Base-by-base conservation (phyloP, 2,888 invertebrate genomes). In the Siphonodentalium dalli region DNA sequence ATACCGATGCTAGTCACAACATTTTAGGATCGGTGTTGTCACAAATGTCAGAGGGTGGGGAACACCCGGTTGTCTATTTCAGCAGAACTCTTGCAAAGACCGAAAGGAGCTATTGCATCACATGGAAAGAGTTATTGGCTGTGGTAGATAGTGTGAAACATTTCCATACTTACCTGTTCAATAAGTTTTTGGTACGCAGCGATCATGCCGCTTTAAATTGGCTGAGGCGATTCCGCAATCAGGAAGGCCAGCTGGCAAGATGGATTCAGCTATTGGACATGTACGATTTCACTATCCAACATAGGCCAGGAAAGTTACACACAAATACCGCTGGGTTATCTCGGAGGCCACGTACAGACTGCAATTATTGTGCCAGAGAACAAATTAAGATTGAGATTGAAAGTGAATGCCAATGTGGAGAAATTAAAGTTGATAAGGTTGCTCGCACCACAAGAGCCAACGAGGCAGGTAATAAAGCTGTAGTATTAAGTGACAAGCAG, bases 181-280 rank as follows among this genome's bases (percentile, higher is more conserved):
- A 15, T 8, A 20, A 29, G 9, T 42, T 42, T 29, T n/a, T n/a
- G n/a, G n/a, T n/a, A n/a, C n/a, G n/a, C n/a, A n/a, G n/a, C n/a
- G n/a, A n/a, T n/a, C n/a, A n/a, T n/a, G n/a, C n/a, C n/a, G n/a
- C n/a, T n/a, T n/a, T n/a, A n/a, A n/a, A n/a, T n/a, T n/a, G n/a
- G n/a, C n/a, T n/a, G n/a, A n/a, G n/a, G n/a, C n/a, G n/a, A n/a
- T n/a, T n/a, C n/a, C 28, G 28, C 26, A 41, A 41, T 4, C 7
- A n/a, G n/a, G 41, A 26, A 26, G 41, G 27, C 18, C 41, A 41
- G 15, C 7, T 41, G 18, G 41, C 41, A 15, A 23, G 41, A n/a
- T 41, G 41, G 41, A 15, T 41, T 3, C 29, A 42, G 20, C 8
- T 42, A 13, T 29, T 29, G n/a, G 7, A 21, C 3, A 20, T 9